Evolutionary conservation across 2,888 invertebrate species (phyloP).

Genomic region (Apodemia mormo): DNA sequence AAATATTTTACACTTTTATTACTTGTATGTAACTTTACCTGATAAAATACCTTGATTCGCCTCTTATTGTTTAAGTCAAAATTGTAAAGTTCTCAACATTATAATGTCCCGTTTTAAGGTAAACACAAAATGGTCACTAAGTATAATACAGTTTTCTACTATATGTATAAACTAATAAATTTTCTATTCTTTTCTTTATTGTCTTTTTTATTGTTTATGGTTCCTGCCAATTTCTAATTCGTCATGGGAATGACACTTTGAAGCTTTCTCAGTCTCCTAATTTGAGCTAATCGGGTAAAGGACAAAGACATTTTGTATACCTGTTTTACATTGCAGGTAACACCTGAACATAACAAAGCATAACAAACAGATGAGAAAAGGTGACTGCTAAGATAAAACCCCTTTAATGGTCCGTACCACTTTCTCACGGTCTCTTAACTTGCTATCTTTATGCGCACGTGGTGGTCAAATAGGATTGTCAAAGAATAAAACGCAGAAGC

Average conservation of each 20-base stretch:
- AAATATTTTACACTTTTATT: too few relatives aligned
- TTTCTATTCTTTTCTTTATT: not conserved
- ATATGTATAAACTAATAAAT: not conserved
- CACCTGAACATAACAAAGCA: not conserved
- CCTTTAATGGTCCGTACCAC: conserved; percentile 8
- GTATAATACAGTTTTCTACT: too few relatives aligned
- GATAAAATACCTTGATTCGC: too few relatives aligned
- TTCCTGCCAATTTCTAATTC: conserved; percentile 9
- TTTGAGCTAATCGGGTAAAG: not conserved
- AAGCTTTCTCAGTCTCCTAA: conserved; percentile 1
- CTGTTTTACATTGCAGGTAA: not conserved
- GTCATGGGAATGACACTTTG: conserved; percentile 2
- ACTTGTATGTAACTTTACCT: too few relatives aligned
- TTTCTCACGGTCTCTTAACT: conserved; percentile 16
- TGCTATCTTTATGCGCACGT: conserved; percentile 13
- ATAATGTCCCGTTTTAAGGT: too few relatives aligned
- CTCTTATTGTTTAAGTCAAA: too few relatives aligned
- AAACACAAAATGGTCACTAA: too few relatives aligned
- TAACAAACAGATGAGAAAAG: conserved; percentile 11
- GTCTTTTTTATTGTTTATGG: not conserved
- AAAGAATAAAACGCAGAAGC: not conserved
- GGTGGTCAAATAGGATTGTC: conserved; percentile 12
- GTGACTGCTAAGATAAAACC: conserved; percentile 5
- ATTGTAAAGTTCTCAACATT: too few relatives aligned
- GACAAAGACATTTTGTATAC: not conserved